Evolutionary conservation across 2,888 invertebrate genomes (phyloP).

Genomic region (Drosophila aldrichi): DNA sequence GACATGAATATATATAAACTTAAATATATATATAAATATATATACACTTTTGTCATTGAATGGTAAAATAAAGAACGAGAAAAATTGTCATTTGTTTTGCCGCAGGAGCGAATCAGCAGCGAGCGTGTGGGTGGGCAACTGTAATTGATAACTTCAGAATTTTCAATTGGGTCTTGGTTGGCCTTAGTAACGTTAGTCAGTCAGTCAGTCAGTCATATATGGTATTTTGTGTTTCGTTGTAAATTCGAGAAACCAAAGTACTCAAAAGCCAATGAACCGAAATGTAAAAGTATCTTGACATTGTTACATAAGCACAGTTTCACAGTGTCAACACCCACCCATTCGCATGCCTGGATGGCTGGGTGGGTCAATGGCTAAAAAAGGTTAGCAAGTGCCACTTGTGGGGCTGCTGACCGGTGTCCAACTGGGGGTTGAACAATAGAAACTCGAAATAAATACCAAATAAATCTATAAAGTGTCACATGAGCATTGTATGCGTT

Average conservation of each 20-base stretch:
- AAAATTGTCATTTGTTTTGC: constrained; percentile 66
- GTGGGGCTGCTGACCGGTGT: constrained; percentile 51
- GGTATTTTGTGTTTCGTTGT: not conserved
- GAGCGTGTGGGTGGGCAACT: constrained; percentile 14
- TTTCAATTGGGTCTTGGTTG: constrained; percentile 38
- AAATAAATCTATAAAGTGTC: not conserved
- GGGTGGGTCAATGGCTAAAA: constrained; percentile 22
- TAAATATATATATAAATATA: not conserved
- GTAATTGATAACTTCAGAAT: constrained; percentile 73
- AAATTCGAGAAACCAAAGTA: constrained; percentile 11
- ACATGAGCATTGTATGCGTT: not conserved
- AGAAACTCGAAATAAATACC: not conserved
- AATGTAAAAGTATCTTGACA: constrained; percentile 63
- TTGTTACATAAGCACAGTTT: constrained; percentile 54
- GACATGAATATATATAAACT: no score
- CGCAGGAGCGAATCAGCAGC: constrained; percentile 27
- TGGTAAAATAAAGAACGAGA: no score
- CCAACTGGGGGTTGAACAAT: not conserved
- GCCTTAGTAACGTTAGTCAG: constrained; percentile 39
- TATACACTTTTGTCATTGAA: not conserved
- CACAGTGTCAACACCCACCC: constrained; percentile 35
- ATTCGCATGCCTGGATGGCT: not conserved
- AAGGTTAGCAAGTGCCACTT: constrained; percentile 45
- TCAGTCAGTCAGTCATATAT: constrained; percentile 22
- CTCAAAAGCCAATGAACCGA: constrained; percentile 50